These are phyloP conservation scores for Eremophila alpestris DNA, from an alignment of 2,797 vertebrate species.

Conservation along the genomic window DNA sequence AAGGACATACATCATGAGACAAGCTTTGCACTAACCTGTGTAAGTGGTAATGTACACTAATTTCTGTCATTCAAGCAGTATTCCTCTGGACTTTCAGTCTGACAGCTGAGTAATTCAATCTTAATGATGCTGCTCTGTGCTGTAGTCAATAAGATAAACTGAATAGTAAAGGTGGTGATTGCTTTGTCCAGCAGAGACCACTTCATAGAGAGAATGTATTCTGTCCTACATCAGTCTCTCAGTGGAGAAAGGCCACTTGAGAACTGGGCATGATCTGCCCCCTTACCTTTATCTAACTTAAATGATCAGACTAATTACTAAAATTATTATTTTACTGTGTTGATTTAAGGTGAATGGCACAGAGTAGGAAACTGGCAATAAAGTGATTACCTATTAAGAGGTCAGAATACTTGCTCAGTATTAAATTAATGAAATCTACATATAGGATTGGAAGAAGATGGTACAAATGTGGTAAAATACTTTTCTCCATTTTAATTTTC, in stretches of 20 bases:
- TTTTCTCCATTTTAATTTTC: background rate
- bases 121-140: background rate
- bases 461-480: background rate
- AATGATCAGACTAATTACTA: background rate
- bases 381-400: background rate
- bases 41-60: slow-evolving; percentile 13
- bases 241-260: background rate
- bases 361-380: background rate
- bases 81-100: slow-evolving; percentile 11
- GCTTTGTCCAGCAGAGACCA: background rate
- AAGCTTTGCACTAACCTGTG: background rate
- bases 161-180: background rate
- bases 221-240: background rate
- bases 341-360: background rate
- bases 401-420: background rate
- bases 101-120: slow-evolving; percentile 5
- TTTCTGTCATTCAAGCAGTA: slow-evolving; percentile 2
- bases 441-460: background rate
- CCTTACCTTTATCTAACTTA: background rate
- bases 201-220: background rate
- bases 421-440: background rate
- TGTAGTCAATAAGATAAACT: background rate
- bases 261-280: background rate
- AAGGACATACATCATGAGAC: slow-evolving; percentile 8
- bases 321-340: background rate